Evolutionary conservation across 2,113 vertebrate genomes (phyloP).

Genomic region (Oreochromis niloticus): DNA sequence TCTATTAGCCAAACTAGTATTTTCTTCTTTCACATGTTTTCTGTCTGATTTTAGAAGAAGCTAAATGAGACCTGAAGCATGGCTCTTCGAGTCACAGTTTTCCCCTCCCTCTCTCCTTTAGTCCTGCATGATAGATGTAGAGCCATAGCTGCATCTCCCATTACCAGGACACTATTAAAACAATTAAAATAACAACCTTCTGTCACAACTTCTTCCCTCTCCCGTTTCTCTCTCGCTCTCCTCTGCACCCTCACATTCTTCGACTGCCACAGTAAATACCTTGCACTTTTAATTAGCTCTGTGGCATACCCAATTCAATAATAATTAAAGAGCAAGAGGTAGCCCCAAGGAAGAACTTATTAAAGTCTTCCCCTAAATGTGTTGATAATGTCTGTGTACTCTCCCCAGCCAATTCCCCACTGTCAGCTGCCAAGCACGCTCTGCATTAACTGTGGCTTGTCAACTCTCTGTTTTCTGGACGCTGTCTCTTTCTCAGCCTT

Average conservation of each 20-base stretch:
- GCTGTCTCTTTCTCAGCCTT: not conserved
- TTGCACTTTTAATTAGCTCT: conserved; percentile 62
- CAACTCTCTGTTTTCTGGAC: not conserved
- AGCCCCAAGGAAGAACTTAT: conserved; percentile 56
- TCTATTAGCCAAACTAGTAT: not conserved
- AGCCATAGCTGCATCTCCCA: not conserved
- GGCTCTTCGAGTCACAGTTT: not conserved
- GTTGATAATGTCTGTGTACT: conserved; percentile 41
- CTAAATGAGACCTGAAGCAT: not conserved
- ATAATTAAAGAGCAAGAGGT: conserved; percentile 63
- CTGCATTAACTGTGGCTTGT: conserved; percentile 21
- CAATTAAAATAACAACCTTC: not conserved
- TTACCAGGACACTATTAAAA: not conserved
- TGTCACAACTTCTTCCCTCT: not conserved
- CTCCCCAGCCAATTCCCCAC: conserved; percentile 7
- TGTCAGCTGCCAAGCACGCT: not conserved
- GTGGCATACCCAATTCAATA: conserved; percentile 64
- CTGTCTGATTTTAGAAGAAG: not conserved
- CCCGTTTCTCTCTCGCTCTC: not conserved
- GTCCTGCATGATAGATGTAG: not conserved
- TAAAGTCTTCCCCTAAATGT: conserved; percentile 53
- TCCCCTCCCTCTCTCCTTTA: not conserved
- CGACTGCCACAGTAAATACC: conserved; percentile 39
- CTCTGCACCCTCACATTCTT: conserved; percentile 9
- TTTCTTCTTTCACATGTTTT: not conserved